These are phyloP conservation scores for Dinoponera quadriceps DNA, from an alignment of 1,140 invertebrate genomes.

Conservation along the genomic window DNA sequence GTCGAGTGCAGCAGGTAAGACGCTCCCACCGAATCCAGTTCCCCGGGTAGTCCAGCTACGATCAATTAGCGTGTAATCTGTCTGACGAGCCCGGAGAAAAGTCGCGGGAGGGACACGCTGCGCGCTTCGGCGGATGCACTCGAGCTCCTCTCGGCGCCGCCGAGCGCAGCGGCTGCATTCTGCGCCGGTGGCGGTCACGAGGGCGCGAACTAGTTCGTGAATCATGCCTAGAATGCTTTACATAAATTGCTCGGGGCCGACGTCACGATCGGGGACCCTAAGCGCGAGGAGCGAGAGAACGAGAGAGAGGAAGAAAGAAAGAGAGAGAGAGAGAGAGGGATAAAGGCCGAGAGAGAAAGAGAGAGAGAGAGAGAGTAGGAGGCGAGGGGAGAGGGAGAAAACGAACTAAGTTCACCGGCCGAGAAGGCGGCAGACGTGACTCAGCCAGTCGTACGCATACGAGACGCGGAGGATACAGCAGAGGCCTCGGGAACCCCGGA, in stretches of 20 bases:
- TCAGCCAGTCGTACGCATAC: slow-evolving; percentile 60
- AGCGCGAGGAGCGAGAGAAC: slow-evolving; percentile 39
- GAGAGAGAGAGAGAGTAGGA: slow-evolving; percentile 26
- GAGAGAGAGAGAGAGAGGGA: slow-evolving; percentile 18
- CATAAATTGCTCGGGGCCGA: slow-evolving; percentile 83
- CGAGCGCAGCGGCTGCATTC: slow-evolving; percentile 72
- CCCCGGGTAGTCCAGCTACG: too few relatives aligned
- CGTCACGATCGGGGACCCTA: slow-evolving; percentile 77
- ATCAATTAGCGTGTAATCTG: too few relatives aligned
- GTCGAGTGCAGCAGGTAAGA: too few relatives aligned
- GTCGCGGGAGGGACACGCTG: slow-evolving; percentile 5
- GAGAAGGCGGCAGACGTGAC: slow-evolving; percentile 63
- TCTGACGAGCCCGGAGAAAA: not conserved
- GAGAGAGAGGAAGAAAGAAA: not conserved
- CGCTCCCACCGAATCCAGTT: too few relatives aligned
- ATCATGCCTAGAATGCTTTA: slow-evolving; percentile 84
- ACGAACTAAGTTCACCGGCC: slow-evolving; percentile 42
- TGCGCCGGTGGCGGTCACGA: slow-evolving; percentile 80
- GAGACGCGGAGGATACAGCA: slow-evolving; percentile 34
- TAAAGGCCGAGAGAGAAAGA: slow-evolving; percentile 16
- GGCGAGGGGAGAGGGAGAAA: slow-evolving; percentile 40
- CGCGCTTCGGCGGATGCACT: slow-evolving; percentile 33
- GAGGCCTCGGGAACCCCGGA: slow-evolving; percentile 58
- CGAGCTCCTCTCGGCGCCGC: slow-evolving; percentile 32
- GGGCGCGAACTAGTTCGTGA: slow-evolving; percentile 85